phyloP scores from a whole-genome alignment of 1,140 invertebrate species.

The Drosophila carrolli region DNA sequence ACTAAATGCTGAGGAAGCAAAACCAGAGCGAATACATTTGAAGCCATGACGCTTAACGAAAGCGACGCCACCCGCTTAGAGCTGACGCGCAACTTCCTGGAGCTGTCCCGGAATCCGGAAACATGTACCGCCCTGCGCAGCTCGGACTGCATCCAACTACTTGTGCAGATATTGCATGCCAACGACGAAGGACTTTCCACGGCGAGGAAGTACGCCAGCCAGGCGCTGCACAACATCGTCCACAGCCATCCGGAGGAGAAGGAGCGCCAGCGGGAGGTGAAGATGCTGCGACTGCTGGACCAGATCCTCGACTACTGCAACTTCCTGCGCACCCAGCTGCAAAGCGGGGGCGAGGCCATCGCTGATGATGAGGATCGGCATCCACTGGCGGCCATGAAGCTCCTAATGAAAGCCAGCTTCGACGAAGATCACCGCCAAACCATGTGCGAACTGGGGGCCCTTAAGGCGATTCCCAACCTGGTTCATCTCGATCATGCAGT shows the following conservation, averaged over 20 bases:
- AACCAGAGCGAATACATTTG: slow-evolving; percentile 15
- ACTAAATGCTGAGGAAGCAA: not conserved
- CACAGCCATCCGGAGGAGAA: slow-evolving; percentile 96
- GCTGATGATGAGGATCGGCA: slow-evolving; percentile 91
- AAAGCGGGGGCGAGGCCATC: slow-evolving; percentile 85
- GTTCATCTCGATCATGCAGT: slow-evolving; percentile 94
- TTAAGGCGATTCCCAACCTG: slow-evolving; percentile 95
- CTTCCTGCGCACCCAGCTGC: slow-evolving; percentile 86
- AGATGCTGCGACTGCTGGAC: slow-evolving; percentile 93
- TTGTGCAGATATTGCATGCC: slow-evolving; percentile 95
- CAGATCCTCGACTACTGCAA: slow-evolving; percentile 91
- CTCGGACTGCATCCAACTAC: slow-evolving; percentile 95
- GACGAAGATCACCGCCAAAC: slow-evolving; percentile 97
- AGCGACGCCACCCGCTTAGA: slow-evolving; percentile 90
- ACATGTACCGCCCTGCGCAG: slow-evolving; percentile 96
- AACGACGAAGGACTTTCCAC: slow-evolving; percentile 85
- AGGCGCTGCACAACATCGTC: slow-evolving; percentile 96
- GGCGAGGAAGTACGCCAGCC: slow-evolving; percentile 89
- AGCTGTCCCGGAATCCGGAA: slow-evolving; percentile 95
- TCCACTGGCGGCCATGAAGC: slow-evolving; percentile 93
- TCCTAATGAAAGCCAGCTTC: slow-evolving; percentile 98
- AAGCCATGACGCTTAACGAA: slow-evolving; percentile 66
- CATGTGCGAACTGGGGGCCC: slow-evolving; percentile 96
- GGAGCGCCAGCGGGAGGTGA: slow-evolving; percentile 92
- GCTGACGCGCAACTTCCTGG: slow-evolving; percentile 93